Conservation (phyloP, 2,113 vertebrate genomes). For the Salvelinus namaycush region DNA sequence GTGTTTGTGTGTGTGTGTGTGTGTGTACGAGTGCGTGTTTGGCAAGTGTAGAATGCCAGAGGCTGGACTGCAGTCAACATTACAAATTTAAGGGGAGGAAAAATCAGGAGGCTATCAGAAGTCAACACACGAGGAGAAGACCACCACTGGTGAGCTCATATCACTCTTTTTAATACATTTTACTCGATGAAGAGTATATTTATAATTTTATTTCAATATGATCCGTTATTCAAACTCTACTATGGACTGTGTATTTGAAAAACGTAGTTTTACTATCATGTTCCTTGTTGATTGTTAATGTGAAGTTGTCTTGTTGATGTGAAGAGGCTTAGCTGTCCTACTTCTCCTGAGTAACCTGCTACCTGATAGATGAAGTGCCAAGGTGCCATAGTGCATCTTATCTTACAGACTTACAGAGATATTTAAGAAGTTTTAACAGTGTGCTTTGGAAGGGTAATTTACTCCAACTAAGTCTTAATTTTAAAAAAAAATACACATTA, state of each 20-base stretch:
- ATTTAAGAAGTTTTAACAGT: background rate
- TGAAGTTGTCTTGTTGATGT: background rate
- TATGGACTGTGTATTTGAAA: background rate
- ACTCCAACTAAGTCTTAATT: background rate
- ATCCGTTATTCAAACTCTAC: too few relatives aligned
- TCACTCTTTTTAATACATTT: background rate
- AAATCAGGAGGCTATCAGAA: conserved; percentile 9
- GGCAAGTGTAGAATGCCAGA: conserved; percentile 50
- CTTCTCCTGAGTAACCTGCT: background rate
- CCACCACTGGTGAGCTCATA: conserved; percentile 43
- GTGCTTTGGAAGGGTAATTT: background rate
- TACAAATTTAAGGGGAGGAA: conserved; percentile 48
- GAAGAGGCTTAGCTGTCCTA: background rate
- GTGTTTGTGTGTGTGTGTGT: too few relatives aligned
- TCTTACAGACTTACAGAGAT: background rate
- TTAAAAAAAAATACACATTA: too few relatives aligned
- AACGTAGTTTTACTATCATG: background rate
- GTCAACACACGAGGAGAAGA: conserved; percentile 30
- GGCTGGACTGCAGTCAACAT: conserved; percentile 53
- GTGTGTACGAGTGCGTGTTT: conserved; percentile 40
- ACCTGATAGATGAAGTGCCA: background rate
- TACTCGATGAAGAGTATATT: too few relatives aligned
- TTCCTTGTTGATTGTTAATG: background rate
- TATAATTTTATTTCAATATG: too few relatives aligned
- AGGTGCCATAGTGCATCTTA: background rate